Percentiles rank a stretch among this genome's conserved stretches.
phyloP scores from a whole-genome alignment of 2,888 invertebrate genomes.

The Pristionchus maxplancki region DNA sequence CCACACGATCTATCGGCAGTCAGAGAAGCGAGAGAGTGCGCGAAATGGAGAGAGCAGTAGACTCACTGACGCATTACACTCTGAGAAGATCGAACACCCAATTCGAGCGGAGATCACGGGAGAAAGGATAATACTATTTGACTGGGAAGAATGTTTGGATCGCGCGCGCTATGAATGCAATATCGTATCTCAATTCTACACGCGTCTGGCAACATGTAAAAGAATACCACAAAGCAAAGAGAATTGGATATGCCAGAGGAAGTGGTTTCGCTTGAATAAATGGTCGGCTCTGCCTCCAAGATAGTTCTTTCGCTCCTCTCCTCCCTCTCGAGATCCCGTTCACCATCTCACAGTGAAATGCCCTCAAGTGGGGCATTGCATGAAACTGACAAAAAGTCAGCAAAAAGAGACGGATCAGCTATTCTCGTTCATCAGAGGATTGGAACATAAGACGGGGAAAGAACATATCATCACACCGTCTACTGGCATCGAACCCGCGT shows the following conservation, averaged over 20 bases:
- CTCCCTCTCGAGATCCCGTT: background rate
- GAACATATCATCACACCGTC: constrained; percentile 50
- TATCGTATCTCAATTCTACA: no score
- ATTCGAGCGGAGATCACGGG: constrained; percentile 16
- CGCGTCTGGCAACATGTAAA: no score
- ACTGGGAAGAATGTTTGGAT: background rate
- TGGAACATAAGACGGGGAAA: constrained; percentile 53
- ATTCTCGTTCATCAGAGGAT: constrained; percentile 34
- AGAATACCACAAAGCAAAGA: background rate
- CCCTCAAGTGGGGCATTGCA: background rate
- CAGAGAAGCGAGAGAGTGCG: no score
- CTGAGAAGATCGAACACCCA: constrained; percentile 31
- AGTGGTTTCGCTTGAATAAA: background rate
- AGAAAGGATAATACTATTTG: background rate
- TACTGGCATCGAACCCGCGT: constrained; percentile 21
- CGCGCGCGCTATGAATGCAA: no score
- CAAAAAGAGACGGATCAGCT: constrained; percentile 44
- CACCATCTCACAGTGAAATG: constrained; percentile 4
- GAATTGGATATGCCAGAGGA: background rate
- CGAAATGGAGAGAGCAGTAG: no score
- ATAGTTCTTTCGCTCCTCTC: background rate
- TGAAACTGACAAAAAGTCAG: background rate
- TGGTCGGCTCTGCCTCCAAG: background rate
- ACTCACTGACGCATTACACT: background rate
- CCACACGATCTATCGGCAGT: no score